Conservation (phyloP, 2,797 vertebrate species). For the Alfaro cultratus region DNA sequence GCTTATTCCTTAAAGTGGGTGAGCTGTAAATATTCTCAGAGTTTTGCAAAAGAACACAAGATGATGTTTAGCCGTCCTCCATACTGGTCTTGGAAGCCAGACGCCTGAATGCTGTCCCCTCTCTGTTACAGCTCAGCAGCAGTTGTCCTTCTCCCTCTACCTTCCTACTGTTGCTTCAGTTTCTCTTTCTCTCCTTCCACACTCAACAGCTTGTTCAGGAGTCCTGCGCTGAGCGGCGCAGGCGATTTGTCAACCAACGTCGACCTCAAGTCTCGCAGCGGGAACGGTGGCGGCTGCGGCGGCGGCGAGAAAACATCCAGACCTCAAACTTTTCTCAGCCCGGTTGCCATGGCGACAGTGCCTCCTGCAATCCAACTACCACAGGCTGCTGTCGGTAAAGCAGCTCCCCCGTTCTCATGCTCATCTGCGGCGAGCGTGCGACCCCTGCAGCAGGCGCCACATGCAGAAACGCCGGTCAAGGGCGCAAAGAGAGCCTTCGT, state of each 20-base stretch:
- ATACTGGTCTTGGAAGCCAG: constrained; percentile 2
- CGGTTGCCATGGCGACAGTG: constrained; percentile 71
- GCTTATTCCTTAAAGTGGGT: not conserved
- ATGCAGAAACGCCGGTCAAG: constrained; percentile 61
- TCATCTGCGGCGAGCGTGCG: constrained; percentile 55
- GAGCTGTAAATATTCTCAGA: not conserved
- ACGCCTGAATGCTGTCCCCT: constrained; percentile 4
- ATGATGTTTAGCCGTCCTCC: constrained; percentile 16
- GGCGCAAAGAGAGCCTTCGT: constrained; percentile 78
- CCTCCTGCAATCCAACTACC: constrained; percentile 60
- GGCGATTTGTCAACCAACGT: constrained; percentile 58
- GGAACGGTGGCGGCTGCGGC: constrained; percentile 46
- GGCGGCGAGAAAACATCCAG: constrained; percentile 56
- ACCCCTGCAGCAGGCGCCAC: constrained; percentile 63
- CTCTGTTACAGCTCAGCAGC: constrained; percentile 1
- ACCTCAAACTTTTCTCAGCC: constrained; percentile 70
- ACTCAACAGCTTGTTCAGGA: constrained; percentile 74
- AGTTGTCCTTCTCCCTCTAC: not conserved
- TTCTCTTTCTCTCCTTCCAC: constrained; percentile 24
- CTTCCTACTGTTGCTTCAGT: constrained; percentile 7
- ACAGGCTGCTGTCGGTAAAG: constrained; percentile 58
- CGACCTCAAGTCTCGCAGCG: constrained; percentile 48
- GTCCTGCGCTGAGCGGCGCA: constrained; percentile 57
- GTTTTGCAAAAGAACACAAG: constrained; percentile 1
- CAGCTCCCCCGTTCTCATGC: constrained; percentile 50